Evolutionary conservation across 2,113 vertebrate genomes (phyloP).

Genomic region (Macroglossus sobrinus): DNA sequence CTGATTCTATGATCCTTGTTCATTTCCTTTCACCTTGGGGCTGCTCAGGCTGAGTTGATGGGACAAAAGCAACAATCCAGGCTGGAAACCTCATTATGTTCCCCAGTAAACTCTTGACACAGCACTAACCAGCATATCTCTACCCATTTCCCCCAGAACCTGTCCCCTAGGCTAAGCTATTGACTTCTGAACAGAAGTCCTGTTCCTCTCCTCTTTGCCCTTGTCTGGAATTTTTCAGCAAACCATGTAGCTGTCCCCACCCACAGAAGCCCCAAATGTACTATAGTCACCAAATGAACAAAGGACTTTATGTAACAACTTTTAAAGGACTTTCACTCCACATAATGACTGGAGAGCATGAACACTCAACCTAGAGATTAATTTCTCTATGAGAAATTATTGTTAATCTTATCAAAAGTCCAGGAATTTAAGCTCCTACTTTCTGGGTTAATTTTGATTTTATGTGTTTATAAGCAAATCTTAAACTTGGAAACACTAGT

Average conservation of each 20-base stretch:
- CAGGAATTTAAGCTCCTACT: neutral
- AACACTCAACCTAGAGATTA: neutral
- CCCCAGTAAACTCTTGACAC: neutral
- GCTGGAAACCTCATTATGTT: neutral
- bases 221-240: neutral
- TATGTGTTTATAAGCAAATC: neutral
- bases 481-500: neutral
- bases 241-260: neutral
- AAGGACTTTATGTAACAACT: neutral
- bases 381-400: neutral
- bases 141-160: neutral
- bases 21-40: neutral
- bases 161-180: neutral
- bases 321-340: neutral
- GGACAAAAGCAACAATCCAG: neutral
- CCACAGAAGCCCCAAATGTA: neutral
- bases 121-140: neutral
- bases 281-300: neutral
- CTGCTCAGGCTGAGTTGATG: neutral
- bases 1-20: neutral
- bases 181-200: neutral
- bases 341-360: neutral
- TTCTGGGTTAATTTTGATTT: neutral
- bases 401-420: neutral
- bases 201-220: neutral